Percentiles rank a stretch among this genome's conserved stretches.
Conservation (phyloP, 2,888 invertebrate genomes). For the Drosophila rellima region DNA sequence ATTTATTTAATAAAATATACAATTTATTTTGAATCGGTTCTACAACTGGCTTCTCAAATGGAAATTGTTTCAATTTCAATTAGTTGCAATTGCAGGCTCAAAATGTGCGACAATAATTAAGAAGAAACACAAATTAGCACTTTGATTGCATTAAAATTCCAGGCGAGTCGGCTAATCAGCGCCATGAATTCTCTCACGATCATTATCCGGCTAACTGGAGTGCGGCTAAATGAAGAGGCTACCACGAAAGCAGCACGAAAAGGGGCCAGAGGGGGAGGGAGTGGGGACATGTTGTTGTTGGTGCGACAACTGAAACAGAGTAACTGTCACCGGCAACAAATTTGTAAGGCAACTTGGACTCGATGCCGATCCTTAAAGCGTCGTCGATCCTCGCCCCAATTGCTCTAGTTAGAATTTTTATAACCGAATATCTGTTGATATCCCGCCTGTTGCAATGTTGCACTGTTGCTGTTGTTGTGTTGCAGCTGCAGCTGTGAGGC, state of each 20-base stretch:
- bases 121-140: conserved; percentile 69
- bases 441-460: conserved; percentile 10
- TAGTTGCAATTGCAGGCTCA: not conserved
- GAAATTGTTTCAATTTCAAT: not conserved
- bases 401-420: conserved; percentile 78
- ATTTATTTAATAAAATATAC: no score
- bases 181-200: conserved; percentile 72
- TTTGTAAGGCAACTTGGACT: conserved; percentile 47
- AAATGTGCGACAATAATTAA: conserved; percentile 62
- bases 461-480: not conserved
- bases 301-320: conserved; percentile 49
- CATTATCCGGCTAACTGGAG: conserved; percentile 65
- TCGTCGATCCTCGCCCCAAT: conserved; percentile 29
- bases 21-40: no score
- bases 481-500: conserved; percentile 27
- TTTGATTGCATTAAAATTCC: conserved; percentile 67
- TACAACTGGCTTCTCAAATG: not conserved
- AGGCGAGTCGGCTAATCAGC: conserved; percentile 44
- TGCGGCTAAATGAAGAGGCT: conserved; percentile 53
- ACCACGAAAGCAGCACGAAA: not conserved
- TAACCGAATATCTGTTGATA: conserved; percentile 63
- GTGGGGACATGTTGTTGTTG: conserved; percentile 4
- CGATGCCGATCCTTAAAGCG: conserved; percentile 15
- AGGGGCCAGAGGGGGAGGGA: not conserved
- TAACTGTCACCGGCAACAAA: conserved; percentile 75